phyloP scores from a whole-genome alignment of 2,888 invertebrate species.

The Holacanthella duospinosa region DNA sequence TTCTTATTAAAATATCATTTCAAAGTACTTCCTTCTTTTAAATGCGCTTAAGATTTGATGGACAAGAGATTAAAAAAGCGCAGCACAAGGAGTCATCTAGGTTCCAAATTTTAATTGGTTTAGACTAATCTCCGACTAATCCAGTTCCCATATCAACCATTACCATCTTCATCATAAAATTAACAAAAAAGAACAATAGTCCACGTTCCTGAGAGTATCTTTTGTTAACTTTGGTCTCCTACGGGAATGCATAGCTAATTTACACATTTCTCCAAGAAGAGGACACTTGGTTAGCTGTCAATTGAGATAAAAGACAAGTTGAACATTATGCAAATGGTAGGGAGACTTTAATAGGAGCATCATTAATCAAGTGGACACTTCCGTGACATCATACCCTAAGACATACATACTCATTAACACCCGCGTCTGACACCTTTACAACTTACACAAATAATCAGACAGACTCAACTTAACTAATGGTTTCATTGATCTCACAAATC shows the following conservation, averaged over 20 bases:
- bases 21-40: no score
- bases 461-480: slow-evolving; percentile 28
- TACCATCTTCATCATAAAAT: neutral
- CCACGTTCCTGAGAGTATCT: neutral
- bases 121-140: neutral
- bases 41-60: no score
- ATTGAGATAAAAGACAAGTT: neutral
- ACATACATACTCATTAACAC: slow-evolving; percentile 29
- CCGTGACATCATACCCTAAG: slow-evolving; percentile 21
- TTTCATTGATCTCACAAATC: slow-evolving; percentile 24
- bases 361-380: slow-evolving; percentile 25
- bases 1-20: no score
- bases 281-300: slow-evolving; percentile 3
- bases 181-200: neutral
- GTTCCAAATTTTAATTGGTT: neutral
- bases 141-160: neutral
- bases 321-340: neutral
- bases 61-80: no score
- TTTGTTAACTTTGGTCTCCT: neutral
- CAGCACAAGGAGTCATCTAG: no score
- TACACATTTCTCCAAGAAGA: neutral
- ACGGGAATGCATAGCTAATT: neutral
- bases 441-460: no score
- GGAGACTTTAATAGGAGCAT: slow-evolving; percentile 20
- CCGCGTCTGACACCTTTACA: slow-evolving; percentile 25